These are phyloP conservation scores for Lasioglossum morio DNA, from an alignment of 2,888 invertebrate genomes.

Conservation along the genomic window DNA sequence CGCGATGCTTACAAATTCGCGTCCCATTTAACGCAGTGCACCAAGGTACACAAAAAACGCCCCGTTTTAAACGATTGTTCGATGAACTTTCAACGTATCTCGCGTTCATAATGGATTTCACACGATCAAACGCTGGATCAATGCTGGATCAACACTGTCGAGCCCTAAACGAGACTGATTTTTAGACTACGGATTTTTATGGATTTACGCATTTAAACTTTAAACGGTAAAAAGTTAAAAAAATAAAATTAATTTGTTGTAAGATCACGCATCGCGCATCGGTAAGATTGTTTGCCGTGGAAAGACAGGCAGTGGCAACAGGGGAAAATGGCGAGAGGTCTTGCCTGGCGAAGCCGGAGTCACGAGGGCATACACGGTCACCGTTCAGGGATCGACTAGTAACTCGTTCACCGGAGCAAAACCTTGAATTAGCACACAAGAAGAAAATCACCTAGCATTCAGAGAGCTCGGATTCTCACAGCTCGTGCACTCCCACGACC, in stretches of 20 bases:
- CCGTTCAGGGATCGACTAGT: constrained; percentile 56
- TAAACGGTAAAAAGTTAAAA: no score
- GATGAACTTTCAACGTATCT: constrained; percentile 64
- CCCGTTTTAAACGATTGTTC: constrained; percentile 61
- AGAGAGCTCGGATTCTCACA: constrained; percentile 52
- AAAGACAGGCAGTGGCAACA: background rate
- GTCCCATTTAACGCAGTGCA: constrained; percentile 59
- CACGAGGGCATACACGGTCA: constrained; percentile 14
- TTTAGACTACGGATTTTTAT: no score
- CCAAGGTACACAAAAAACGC: background rate
- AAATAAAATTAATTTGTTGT: background rate
- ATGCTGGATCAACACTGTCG: no score
- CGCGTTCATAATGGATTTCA: background rate
- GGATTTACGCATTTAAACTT: no score
- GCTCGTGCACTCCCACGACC: constrained; percentile 53
- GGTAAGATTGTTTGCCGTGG: background rate
- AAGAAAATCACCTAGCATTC: constrained; percentile 50
- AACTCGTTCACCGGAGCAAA: constrained; percentile 68
- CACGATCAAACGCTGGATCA: background rate
- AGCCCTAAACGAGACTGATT: no score
- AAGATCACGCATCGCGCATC: no score
- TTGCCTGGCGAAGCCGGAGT: background rate
- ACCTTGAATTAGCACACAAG: constrained; percentile 65
- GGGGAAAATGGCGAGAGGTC: background rate
- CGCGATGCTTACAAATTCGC: constrained; percentile 65